phyloP scores from a whole-genome alignment of 1,140 invertebrate species.

The Caerostris extrusa region DNA sequence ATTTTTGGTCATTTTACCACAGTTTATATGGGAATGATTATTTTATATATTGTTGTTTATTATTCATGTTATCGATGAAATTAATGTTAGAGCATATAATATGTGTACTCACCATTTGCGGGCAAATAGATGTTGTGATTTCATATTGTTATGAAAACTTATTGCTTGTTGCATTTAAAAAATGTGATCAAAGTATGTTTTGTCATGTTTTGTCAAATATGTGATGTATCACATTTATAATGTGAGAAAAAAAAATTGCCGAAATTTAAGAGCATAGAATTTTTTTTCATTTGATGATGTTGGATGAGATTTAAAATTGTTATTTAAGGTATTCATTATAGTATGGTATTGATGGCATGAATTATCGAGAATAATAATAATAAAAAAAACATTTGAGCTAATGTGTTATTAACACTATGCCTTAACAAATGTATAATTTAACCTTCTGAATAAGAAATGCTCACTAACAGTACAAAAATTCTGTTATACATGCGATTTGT shows the following conservation, averaged over 20 bases:
- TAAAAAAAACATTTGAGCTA: not conserved
- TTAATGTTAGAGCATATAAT: conserved; percentile 15
- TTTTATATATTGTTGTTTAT: conserved; percentile 74
- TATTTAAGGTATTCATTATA: not conserved
- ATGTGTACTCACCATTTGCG: conserved; percentile 43
- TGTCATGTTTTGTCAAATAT: conserved; percentile 48
- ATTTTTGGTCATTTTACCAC: conserved; percentile 62
- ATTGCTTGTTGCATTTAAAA: conserved; percentile 68
- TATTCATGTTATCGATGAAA: conserved; percentile 60
- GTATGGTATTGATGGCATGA: not conserved
- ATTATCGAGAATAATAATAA: not conserved
- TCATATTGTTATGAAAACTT: conserved; percentile 56
- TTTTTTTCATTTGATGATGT: not conserved
- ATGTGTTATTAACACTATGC: conserved; percentile 15
- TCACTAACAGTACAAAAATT: conserved; percentile 36
- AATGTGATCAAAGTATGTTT: conserved; percentile 69
- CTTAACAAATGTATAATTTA: conserved; percentile 9
- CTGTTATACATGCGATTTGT: not conserved
- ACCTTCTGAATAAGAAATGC: not conserved
- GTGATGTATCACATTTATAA: not conserved
- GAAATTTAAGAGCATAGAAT: not conserved
- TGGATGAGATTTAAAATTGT: conserved; percentile 1
- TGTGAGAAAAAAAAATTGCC: not conserved
- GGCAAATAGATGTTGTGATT: conserved; percentile 55
- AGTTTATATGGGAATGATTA: conserved; percentile 67